phyloP scores from a whole-genome alignment of 64 coral and sea anemone species.

The Montipora cactus region DNA sequence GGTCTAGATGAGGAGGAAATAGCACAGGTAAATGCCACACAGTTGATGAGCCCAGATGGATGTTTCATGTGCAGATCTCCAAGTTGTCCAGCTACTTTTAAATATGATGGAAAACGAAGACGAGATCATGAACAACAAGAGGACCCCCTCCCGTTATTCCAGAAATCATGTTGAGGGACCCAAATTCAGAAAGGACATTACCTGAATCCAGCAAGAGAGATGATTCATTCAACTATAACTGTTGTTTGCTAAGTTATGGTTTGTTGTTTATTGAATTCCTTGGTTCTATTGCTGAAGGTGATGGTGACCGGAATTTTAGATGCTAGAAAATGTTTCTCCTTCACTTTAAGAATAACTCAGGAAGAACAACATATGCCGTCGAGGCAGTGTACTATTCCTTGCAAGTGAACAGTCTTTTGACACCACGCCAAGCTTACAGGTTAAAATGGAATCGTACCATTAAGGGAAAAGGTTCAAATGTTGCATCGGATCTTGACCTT shows the following conservation, averaged over 20 bases:
- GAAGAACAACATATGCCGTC: constrained; percentile 59
- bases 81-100: constrained; percentile 56
- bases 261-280: constrained; percentile 66
- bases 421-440: neutral
- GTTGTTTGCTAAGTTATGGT: constrained; percentile 49
- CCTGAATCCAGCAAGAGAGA: neutral
- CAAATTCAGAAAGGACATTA: neutral
- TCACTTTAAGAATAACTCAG: neutral
- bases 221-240: constrained; percentile 69
- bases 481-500: constrained; percentile 66
- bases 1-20: constrained; percentile 38
- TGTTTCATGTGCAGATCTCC: constrained; percentile 65
- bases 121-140: constrained; percentile 56
- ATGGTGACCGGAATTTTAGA: constrained; percentile 55
- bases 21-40: constrained; percentile 29
- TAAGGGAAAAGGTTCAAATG: constrained; percentile 60
- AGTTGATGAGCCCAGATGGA: constrained; percentile 58
- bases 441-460: constrained; percentile 51
- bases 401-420: constrained; percentile 24
- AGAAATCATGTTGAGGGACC: neutral
- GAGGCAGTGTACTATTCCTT: constrained; percentile 58
- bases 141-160: constrained; percentile 38
- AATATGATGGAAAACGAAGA: constrained; percentile 72
- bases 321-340: constrained; percentile 66
- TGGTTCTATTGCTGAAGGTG: constrained; percentile 64